Base-by-base conservation (phyloP, 2,113 vertebrate species). In the Turnix velox region DNA sequence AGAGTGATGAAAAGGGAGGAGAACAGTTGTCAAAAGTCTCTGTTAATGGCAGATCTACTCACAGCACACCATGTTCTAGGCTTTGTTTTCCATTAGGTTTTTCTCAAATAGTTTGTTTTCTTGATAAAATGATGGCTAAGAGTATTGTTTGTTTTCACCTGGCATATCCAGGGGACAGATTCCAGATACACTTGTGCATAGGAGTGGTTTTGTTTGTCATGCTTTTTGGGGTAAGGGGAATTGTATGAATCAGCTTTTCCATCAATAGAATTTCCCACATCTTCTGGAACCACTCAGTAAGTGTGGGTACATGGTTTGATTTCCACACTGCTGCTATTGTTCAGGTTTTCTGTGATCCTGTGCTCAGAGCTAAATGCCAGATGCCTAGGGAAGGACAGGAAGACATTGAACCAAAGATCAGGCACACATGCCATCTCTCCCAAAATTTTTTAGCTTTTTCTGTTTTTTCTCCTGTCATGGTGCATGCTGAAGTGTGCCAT, bases 181-280 rank as follows among this genome's bases (percentile, higher is more conserved):
- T 84, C 58, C 63, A 74, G 69, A 80, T 66, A 58, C 12, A n/a
- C 10, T 86, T 84, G 43, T 20, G n/a, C 33, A 58, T n/a, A 65
- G 20, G 61, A 83, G 30, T 28, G 35, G 28, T 18, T 87, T 87
- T 69, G 23, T 87, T 91, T 78, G 33, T 87, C 17, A 5, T 51
- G 35, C 19, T 46, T 92, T 92, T 82, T 54, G 33, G 31, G 31
- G 11, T 67, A 40, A 14, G 48, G 17, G 77, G 23, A 81, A 87
- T 18, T 69, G 39, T 65, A 66, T 87, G 54, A 95, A 82, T 79
- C 88, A 92, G 62, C 49, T 93, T 93, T 96, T 93, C 87, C 74
- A 86, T 59, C 75, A 80, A 27, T 43, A 71, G 45, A 54, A 85
- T 88, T 92, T 81, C 72, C 72, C 68, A 54, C 45, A 72, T 88